A percentile compares a stretch with the other conserved stretches of the same genome.
phyloP scores from a whole-genome alignment of 1,140 invertebrate species.

The Manduca sexta region DNA sequence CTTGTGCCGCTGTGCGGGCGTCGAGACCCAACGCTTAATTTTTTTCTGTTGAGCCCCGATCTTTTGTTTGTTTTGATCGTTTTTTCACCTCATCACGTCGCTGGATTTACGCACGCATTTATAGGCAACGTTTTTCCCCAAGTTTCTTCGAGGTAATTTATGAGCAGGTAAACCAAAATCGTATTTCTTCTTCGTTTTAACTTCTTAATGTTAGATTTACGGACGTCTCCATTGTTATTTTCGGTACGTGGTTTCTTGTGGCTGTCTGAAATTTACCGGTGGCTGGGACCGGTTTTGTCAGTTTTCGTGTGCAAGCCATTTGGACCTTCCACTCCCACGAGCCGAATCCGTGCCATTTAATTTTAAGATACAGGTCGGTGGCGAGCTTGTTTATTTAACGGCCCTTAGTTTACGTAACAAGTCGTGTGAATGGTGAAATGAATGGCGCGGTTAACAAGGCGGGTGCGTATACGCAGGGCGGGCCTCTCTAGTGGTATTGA shows the following conservation, averaged over 20 bases:
- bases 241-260: too few relatives aligned
- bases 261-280: constrained; percentile 1
- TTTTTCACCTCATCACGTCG: constrained; percentile 29
- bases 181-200: too few relatives aligned
- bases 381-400: constrained; percentile 34
- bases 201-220: too few relatives aligned
- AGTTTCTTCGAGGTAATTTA: constrained; percentile 4
- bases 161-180: constrained; percentile 1
- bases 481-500: constrained; percentile 33
- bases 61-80: constrained; percentile 38
- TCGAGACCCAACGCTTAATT: constrained; percentile 19
- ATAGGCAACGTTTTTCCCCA: too few relatives aligned
- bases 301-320: constrained; percentile 5
- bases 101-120: constrained; percentile 5
- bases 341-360: constrained; percentile 24
- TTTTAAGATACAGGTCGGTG: constrained; percentile 27
- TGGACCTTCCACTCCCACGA: constrained; percentile 14
- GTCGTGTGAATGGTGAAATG: constrained; percentile 32
- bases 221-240: too few relatives aligned
- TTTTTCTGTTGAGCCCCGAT: constrained; percentile 34
- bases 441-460: constrained; percentile 37
- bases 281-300: constrained; percentile 1
- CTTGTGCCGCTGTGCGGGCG: constrained; percentile 22
- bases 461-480: constrained; percentile 18
- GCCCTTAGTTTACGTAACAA: constrained; percentile 30